A percentile compares a stretch with the other conserved stretches of the same genome.
Evolutionary conservation across 2,888 invertebrate genomes (phyloP).

Genomic region (Zele albiditarsus): DNA sequence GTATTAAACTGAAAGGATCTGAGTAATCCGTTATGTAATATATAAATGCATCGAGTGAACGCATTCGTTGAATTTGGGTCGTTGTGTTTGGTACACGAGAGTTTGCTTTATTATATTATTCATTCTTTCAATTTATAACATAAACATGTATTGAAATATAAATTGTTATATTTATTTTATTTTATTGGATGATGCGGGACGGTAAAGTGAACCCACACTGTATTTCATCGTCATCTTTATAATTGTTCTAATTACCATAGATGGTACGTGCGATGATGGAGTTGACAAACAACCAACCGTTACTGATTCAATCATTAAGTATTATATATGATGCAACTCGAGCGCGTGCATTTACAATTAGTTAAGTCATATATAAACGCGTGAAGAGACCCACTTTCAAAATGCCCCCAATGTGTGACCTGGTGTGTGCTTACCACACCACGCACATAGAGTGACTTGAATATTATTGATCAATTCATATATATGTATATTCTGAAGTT

Average conservation of each 20-base stretch:
- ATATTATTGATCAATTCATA: neutral
- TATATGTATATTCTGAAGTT: too few species aligned
- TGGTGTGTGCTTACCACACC: neutral
- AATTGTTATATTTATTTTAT: neutral
- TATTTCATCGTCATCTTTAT: conserved; percentile 18
- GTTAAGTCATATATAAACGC: neutral
- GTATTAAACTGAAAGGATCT: neutral
- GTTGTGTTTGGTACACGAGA: neutral
- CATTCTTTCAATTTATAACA: neutral
- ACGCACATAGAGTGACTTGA: conserved; percentile 1
- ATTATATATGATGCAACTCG: conserved; percentile 36
- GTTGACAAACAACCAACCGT: conserved; percentile 35
- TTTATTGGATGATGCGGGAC: neutral
- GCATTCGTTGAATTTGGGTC: conserved; percentile 12
- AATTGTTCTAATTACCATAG: conserved; percentile 45
- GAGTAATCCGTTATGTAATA: neutral
- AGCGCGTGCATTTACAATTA: conserved; percentile 2
- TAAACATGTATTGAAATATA: neutral
- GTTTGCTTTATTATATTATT: neutral
- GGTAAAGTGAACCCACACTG: conserved; percentile 6
- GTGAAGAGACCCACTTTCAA: conserved; percentile 24
- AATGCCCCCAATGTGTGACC: conserved; percentile 1
- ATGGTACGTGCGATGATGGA: conserved; percentile 23
- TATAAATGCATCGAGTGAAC: neutral
- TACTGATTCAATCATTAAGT: conserved; percentile 37